phyloP scores from a whole-genome alignment of 2,888 invertebrate genomes.

The Teinopalpus imperialis region DNA sequence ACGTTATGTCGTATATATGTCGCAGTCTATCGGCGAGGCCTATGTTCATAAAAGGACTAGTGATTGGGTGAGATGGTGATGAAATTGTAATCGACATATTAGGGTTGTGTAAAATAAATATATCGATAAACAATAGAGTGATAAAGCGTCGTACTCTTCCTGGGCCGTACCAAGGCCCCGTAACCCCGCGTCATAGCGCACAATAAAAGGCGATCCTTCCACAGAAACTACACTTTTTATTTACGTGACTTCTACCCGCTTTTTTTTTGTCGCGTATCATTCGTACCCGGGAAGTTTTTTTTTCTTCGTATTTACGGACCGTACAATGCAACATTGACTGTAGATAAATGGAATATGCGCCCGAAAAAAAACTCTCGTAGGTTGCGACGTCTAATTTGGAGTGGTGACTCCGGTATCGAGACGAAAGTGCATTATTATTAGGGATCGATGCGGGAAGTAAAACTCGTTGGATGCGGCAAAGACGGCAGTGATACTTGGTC shows the following conservation, averaged over 20 bases:
- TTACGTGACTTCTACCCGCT: slow-evolving; percentile 42
- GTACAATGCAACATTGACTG: slow-evolving; percentile 66
- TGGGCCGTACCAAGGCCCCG: slow-evolving; percentile 38
- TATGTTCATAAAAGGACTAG: no score
- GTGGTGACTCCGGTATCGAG: slow-evolving; percentile 59
- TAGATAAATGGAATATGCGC: slow-evolving; percentile 67
- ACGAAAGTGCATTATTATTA: slow-evolving; percentile 58
- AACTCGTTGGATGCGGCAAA: slow-evolving; percentile 27
- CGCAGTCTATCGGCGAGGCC: no score
- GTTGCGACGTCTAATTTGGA: slow-evolving; percentile 59
- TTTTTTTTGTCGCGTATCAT: slow-evolving; percentile 47
- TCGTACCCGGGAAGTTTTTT: slow-evolving; percentile 39
- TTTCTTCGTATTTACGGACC: slow-evolving; percentile 65
- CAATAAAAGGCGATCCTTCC: slow-evolving; percentile 44
- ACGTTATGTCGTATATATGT: no score
- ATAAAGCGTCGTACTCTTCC: slow-evolving; percentile 26
- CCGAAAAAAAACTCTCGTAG: slow-evolving; percentile 49
- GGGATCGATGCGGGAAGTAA: background rate
- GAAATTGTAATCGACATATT: no score
- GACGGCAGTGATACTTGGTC: no score
- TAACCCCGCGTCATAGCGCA: slow-evolving; percentile 40
- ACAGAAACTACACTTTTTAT: slow-evolving; percentile 46
- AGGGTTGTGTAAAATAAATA: no score
- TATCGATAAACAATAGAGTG: slow-evolving; percentile 18
- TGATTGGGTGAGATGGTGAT: no score